Conservation (phyloP, 1,140 invertebrate species). For the Reticulitermes speratus region DNA sequence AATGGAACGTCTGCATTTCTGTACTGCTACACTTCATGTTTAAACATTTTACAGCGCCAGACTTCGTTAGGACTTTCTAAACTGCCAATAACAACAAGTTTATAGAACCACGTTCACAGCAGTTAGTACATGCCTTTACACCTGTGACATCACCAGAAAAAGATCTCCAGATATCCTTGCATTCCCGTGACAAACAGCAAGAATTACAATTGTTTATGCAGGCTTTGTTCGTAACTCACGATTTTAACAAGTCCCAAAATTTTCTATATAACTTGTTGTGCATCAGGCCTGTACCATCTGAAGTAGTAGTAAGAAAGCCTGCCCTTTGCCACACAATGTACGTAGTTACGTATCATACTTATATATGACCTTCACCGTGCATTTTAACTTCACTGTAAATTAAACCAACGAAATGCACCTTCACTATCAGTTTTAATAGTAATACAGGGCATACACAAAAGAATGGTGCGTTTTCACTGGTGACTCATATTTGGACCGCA, state of each 20-base stretch:
- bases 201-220: not conserved
- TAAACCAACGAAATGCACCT: too few species aligned
- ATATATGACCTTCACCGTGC: too few species aligned
- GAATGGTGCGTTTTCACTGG: too few species aligned
- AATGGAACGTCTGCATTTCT: not conserved
- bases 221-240: not conserved
- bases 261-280: not conserved
- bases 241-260: not conserved
- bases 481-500: too few species aligned
- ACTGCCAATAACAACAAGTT: not conserved
- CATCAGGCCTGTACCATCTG: too few species aligned
- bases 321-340: too few species aligned
- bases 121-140: not conserved
- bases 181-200: not conserved
- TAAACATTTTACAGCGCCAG: not conserved
- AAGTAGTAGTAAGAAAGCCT: too few species aligned
- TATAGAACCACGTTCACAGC: not conserved
- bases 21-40: not conserved
- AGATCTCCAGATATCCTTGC: not conserved
- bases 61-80: not conserved
- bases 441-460: too few species aligned
- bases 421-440: too few species aligned
- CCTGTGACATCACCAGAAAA: not conserved
- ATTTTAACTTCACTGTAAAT: too few species aligned
- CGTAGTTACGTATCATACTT: too few species aligned